Conservation (phyloP, 2,797 vertebrate genomes). For the Lepilemur septentrionalis region DNA sequence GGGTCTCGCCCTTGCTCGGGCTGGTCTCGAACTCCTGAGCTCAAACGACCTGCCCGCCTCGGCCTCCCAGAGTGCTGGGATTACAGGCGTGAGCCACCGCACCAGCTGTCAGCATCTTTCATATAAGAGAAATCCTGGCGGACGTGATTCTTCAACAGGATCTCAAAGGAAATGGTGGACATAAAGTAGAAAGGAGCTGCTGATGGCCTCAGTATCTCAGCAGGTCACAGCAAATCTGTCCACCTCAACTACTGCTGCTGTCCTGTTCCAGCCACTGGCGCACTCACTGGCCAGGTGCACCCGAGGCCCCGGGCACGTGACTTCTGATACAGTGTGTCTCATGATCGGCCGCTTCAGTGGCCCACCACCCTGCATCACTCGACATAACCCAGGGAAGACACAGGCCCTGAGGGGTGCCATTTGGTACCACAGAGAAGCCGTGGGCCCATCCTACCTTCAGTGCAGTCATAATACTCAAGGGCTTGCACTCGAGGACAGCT, state of each 20-base stretch:
- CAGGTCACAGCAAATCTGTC: accelerated
- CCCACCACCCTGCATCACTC: too few relatives aligned
- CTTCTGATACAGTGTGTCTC: accelerated
- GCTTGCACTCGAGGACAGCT: slow-evolving; percentile 84
- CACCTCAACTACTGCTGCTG: accelerated
- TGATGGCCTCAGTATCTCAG: not conserved
- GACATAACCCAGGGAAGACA: accelerated
- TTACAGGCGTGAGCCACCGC: too few relatives aligned
- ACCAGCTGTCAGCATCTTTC: too few relatives aligned
- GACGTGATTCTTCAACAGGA: not conserved
- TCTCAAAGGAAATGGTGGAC: not conserved
- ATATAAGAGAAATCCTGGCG: not conserved
- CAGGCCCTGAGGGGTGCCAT: not conserved
- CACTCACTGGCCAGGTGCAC: accelerated
- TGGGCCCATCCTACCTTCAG: slow-evolving; percentile 85
- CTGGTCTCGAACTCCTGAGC: too few relatives aligned
- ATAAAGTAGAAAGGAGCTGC: too few relatives aligned
- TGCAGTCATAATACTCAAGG: slow-evolving; percentile 76
- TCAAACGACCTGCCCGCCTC: too few relatives aligned
- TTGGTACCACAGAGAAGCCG: not conserved
- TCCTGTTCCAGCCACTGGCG: not conserved
- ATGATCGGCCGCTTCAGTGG: not conserved
- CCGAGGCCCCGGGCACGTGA: accelerated
- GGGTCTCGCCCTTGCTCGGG: too few relatives aligned
- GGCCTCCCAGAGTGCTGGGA: too few relatives aligned